Conservation (phyloP, 2,888 invertebrate genomes). For the Gasteruption jaculator region DNA sequence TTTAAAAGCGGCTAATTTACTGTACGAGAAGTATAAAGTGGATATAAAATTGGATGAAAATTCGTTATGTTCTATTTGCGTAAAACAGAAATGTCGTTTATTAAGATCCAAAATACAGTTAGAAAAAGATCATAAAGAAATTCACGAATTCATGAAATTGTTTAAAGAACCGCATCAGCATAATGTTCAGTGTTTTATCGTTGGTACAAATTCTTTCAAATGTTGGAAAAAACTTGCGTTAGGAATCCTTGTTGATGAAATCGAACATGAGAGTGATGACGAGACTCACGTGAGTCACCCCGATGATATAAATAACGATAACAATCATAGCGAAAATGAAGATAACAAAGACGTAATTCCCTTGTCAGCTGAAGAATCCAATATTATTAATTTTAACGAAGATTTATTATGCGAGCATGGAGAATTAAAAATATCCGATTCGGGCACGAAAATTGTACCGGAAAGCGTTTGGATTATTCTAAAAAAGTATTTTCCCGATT, state of each 20-base stretch:
- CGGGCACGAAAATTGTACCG: conserved; percentile 53
- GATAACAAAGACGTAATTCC: too few relatives aligned
- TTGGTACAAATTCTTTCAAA: conserved; percentile 57
- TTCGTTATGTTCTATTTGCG: conserved; percentile 51
- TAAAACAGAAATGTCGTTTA: conserved; percentile 51
- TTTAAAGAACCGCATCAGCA: conserved; percentile 40
- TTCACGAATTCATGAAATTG: conserved; percentile 48
- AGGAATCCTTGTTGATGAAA: conserved; percentile 39
- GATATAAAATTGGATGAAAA: conserved; percentile 49
- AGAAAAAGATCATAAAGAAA: conserved; percentile 54
- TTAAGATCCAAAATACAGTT: conserved; percentile 52
- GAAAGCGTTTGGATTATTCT: conserved; percentile 54
- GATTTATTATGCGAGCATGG: conserved; percentile 57
- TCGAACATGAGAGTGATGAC: conserved; percentile 34
- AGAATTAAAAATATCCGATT: conserved; percentile 42
- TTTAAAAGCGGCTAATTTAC: conserved; percentile 42
- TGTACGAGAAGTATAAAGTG: conserved; percentile 52
- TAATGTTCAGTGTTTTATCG: conserved; percentile 47
- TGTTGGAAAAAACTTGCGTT: conserved; percentile 55
- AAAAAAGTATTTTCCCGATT: conserved; percentile 51
- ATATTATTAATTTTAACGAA: conserved; percentile 54
- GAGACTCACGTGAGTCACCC: conserved; percentile 14
- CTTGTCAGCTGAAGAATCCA: too few relatives aligned
- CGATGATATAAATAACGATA: conserved; percentile 33
- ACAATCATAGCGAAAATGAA: conserved; percentile 25